Conservation (phyloP, 1,140 invertebrate genomes). For the Drosophila jambulina region DNA sequence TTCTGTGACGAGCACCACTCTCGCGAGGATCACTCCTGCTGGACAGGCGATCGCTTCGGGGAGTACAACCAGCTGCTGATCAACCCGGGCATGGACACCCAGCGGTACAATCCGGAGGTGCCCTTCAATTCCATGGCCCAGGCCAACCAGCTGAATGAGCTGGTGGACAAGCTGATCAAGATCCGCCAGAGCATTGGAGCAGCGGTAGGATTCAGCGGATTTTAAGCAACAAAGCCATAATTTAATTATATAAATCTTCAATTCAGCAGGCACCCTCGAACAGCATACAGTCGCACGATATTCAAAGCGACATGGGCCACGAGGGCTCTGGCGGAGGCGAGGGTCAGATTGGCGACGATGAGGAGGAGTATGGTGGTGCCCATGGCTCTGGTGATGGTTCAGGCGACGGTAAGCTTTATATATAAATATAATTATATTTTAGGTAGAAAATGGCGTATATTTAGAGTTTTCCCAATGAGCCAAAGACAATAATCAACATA, state of each 20-base stretch:
- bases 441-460: no score
- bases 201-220: conserved; percentile 42
- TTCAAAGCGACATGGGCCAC: conserved; percentile 84
- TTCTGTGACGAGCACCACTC: conserved; percentile 80
- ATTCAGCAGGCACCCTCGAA: conserved; percentile 56
- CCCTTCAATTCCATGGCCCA: conserved; percentile 65
- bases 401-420: conserved; percentile 77
- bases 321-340: conserved; percentile 78
- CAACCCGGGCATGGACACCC: conserved; percentile 60
- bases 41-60: conserved; percentile 83
- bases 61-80: conserved; percentile 82
- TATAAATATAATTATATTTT: background rate
- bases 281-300: conserved; percentile 65
- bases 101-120: conserved; percentile 84
- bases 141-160: conserved; percentile 68
- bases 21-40: conserved; percentile 74
- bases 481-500: background rate
- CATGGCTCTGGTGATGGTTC: conserved; percentile 82
- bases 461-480: background rate
- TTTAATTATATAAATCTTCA: background rate
- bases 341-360: conserved; percentile 67
- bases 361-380: conserved; percentile 78
- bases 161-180: conserved; percentile 82
- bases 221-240: background rate
- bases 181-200: conserved; percentile 75